These are phyloP conservation scores for Leptopilina boulardi DNA, from an alignment of 1,140 invertebrate species.

Conservation along the genomic window DNA sequence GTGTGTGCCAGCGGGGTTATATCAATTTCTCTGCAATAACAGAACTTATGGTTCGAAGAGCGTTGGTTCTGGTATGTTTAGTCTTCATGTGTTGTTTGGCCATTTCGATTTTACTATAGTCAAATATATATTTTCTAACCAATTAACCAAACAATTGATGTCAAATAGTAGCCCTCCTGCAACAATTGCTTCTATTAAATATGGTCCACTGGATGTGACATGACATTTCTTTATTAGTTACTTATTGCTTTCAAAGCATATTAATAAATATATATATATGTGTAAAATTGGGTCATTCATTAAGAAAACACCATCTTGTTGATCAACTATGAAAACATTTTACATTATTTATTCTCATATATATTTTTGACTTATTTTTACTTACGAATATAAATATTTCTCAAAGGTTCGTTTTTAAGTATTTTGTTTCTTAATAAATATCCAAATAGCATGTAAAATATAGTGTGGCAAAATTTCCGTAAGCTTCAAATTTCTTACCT, in stretches of 20 bases:
- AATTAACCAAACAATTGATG: slow-evolving; percentile 27
- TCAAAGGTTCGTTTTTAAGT: too few relatives aligned
- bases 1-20: slow-evolving; percentile 48
- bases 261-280: too few relatives aligned
- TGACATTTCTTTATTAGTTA: neutral
- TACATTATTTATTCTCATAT: neutral
- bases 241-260: neutral
- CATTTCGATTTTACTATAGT: neutral
- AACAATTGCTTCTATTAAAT: slow-evolving; percentile 12
- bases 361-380: too few relatives aligned
- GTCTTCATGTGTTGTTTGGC: neutral
- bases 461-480: too few relatives aligned
- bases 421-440: too few relatives aligned
- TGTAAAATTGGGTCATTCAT: slow-evolving; percentile 18
- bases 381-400: too few relatives aligned
- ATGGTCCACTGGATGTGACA: slow-evolving; percentile 16
- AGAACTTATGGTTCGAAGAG: slow-evolving; percentile 40
- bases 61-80: neutral
- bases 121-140: slow-evolving; percentile 5
- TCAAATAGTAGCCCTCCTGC: neutral
- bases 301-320: neutral
- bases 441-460: too few relatives aligned
- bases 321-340: too few relatives aligned
- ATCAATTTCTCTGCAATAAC: slow-evolving; percentile 63
- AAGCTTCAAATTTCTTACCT: too few relatives aligned